Base-by-base conservation (phyloP, 2,797 vertebrate genomes). In the Typhlichthys subterraneus region DNA sequence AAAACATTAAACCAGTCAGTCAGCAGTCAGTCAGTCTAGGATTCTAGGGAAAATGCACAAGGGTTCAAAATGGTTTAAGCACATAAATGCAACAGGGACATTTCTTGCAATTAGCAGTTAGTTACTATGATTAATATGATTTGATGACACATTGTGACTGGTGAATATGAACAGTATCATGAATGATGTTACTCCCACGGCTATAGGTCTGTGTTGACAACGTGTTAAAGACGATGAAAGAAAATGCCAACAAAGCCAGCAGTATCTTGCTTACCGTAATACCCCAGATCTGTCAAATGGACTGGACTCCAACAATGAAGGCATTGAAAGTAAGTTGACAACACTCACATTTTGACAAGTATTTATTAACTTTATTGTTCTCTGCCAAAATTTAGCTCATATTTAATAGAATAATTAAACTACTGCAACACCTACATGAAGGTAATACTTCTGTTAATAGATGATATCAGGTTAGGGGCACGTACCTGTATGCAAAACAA, bases 161-260 rank as follows among this genome's bases (percentile, higher is more conserved):
- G 48, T 57, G 0, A 2, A 53, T 5, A 47, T 29, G 2, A 51
- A 54, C 15, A 48, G 9, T 9, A 42, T 6, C 2, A 42, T 42
- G 7, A 42, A 42, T 7, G 9, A 42, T 42, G 7, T 42, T 42
- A 7, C 38, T 42, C 38, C 38, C 9, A 8, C 7, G 8, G 7
- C 38, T 42, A 42, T 58, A 99, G 97, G 97, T 99, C 70, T 97
- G 95, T 17, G 96, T 99, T 59, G 97, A 99, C 86, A 96, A 95
- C 29, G 97, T 99, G 31, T 63, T 99, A 85, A 99, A 98, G 89
- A 98, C 93, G 0, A 94, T 99, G 92, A 98, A 99, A 70, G 96
- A 95, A 77, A 99, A 99, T 38, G 94, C 96, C 8, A 97, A 97
- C 86, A 99, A 99, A 90, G 97, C 97, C 60, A 98, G 95, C 67